Base-by-base conservation (phyloP, 2,888 invertebrate genomes). In the Nematopogon swammerdamellus region DNA sequence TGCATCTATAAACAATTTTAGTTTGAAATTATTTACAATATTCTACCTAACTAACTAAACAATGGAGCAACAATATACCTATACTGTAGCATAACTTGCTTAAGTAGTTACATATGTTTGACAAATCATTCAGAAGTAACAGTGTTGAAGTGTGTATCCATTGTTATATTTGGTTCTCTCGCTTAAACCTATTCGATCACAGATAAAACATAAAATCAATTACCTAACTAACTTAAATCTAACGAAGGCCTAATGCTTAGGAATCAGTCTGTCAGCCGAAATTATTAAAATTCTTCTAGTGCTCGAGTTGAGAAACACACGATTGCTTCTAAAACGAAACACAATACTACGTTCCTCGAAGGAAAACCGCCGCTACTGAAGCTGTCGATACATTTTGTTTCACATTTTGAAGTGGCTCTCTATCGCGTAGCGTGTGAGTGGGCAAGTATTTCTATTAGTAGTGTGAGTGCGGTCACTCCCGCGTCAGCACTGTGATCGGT, bases 401-500 rank as follows among this genome's bases (percentile, higher is more conserved):
- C 36, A 36, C 36, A 36, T 3, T 14, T 14, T 8, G 11, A 36
- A 36, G 36, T 14, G 14, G 11, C 8, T 36, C 11, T 36, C 8
- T 3, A 36, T 14, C 11, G 8, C 25, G 8, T 25, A 25, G 8
- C 25, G 4, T 25, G 8, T 25, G n/a, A n/a, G 25, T 25, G 25
- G 25, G 4, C 25, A 10, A 25, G 25, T n/a, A n/a, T n/a, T n/a
- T n/a, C n/a, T 25, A 25, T 25, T 25, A 8, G 5, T 57, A 18
- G 43, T 19, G 16, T 36, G 36, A 25, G 20, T 18, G 50, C 49
- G 54, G 50, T 73, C 71, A 79, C 57, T 83, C 82, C 59, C 83
- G 73, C 52, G 81, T 79, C 25, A 84, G 74, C 25, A 84, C 80
- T 47, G 84, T 80, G 54, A 84, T 69, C 2, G 84, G 84, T 58